Conservation (phyloP, 2,888 invertebrate species). For the Sinotaia quadrata region DNA sequence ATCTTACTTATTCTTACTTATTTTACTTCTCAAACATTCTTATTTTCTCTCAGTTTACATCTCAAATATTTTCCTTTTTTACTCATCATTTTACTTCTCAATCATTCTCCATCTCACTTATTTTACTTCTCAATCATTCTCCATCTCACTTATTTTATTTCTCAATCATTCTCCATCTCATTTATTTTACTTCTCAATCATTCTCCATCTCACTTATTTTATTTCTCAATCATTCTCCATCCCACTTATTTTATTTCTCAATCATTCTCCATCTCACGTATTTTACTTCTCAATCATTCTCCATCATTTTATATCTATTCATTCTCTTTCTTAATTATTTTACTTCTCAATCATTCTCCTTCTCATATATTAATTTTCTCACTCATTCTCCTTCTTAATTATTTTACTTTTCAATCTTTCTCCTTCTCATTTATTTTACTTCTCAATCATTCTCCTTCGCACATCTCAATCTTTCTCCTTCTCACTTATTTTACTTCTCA, state of each 20-base stretch:
- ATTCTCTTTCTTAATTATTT: conserved; percentile 1
- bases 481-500: conserved; percentile 1
- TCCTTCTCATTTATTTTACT: conserved; percentile 3
- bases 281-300: too few relatives aligned
- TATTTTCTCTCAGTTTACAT: not conserved
- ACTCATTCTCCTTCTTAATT: not conserved
- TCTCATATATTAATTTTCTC: conserved; percentile 4
- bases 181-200: not conserved
- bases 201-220: not conserved
- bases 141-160: not conserved
- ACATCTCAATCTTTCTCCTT: not conserved
- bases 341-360: conserved; percentile 4
- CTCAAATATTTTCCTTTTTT: too few relatives aligned
- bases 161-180: conserved; percentile 13
- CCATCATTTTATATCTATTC: too few relatives aligned
- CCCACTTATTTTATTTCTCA: conserved; percentile 24
- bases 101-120: conserved; percentile 6
- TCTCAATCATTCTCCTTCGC: not conserved
- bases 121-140: not conserved
- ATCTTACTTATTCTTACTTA: conserved; percentile 19
- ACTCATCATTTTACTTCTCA: conserved; percentile 6
- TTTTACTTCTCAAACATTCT: conserved; percentile 17
- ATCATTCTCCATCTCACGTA: not conserved
- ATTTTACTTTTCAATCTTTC: conserved; percentile 8
- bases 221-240: conserved; percentile 13